Evolutionary conservation across 2,888 invertebrate genomes (phyloP), one percentile per base, ranked within the genome.

Genomic region (Catocala sponsa): DNA sequence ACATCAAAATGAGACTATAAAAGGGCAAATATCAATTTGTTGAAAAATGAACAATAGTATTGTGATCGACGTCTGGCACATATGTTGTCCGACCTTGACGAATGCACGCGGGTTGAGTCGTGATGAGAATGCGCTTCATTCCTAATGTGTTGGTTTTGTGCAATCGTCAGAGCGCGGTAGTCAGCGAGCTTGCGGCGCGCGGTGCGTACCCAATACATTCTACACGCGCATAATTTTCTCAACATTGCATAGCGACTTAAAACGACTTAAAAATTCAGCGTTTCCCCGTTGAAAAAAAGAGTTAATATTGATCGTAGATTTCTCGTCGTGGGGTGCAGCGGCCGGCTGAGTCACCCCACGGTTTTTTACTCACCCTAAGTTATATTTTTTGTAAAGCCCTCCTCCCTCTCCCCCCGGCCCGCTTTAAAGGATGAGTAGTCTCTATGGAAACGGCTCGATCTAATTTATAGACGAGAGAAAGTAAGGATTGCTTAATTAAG

Each of bases 261-360:
- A 90, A 88, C 85, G 89, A 91, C 88, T 92, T 92, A 91, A 94
- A 91, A 93, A 92, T 91, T 92, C 91, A 90, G 86, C 90, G 86
- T 91, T 90, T 92, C 91, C 86, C 84, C 86, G 89, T 92, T 90
- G 85, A 92, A 94, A 94, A 92, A 94, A 95, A 95, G 95, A 95
- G 95, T 95, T 95, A 95, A 94, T 95, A 95, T 95, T 94, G 95
- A 95, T 95, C 95, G 95, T 92, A 91, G 94, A 93, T 94, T 94
- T 94, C 90, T 92, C 92, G 85, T 89, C 91, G 94, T 93, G 94
- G 94, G 94, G 94, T 94, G 94, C 94, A 94, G 89, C 94, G 94
- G 94, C 93, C 94, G 94, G 94, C 92, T 94, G 94, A 94, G 92
- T 94, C 95, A 94, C 95, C 95, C 95, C 94, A 93, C 94, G 94